These are phyloP conservation scores for Sorex fumeus DNA, from an alignment of 2,113 vertebrate species.

Conservation along the genomic window DNA sequence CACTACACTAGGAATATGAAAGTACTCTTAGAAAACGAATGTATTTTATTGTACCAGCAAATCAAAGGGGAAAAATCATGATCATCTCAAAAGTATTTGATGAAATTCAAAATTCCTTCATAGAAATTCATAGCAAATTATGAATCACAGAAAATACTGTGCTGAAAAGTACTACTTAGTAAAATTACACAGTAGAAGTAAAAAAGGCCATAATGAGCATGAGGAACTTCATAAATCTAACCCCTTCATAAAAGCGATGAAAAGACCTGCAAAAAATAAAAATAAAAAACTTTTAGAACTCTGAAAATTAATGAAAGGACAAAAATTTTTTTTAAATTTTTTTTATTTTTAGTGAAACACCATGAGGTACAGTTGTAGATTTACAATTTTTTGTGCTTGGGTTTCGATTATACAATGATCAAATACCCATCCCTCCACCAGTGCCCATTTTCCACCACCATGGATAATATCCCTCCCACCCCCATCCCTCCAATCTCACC, in stretches of 20 bases:
- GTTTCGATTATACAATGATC: too few relatives aligned
- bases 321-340: too few relatives aligned
- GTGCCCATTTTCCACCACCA: too few relatives aligned
- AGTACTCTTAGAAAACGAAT: constrained; percentile 47
- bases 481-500: too few relatives aligned
- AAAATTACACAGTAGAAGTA: background rate
- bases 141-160: background rate
- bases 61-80: constrained; percentile 41
- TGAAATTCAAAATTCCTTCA: constrained; percentile 30
- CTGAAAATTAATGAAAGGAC: constrained; percentile 47
- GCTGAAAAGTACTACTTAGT: background rate
- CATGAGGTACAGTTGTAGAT: too few relatives aligned
- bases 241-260: background rate
- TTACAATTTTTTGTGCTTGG: too few relatives aligned
- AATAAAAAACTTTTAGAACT: background rate
- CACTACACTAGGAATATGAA: constrained; percentile 29
- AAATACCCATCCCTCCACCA: too few relatives aligned
- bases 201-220: background rate
- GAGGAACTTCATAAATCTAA: background rate
- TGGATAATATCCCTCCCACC: too few relatives aligned
- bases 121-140: constrained; percentile 53
- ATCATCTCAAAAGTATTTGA: constrained; percentile 28
- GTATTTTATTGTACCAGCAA: constrained; percentile 11
- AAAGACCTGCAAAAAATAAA: background rate
- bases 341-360: too few relatives aligned